Evolutionary conservation across 2,797 vertebrate species (phyloP).

Genomic region (Chrysolophus pictus): DNA sequence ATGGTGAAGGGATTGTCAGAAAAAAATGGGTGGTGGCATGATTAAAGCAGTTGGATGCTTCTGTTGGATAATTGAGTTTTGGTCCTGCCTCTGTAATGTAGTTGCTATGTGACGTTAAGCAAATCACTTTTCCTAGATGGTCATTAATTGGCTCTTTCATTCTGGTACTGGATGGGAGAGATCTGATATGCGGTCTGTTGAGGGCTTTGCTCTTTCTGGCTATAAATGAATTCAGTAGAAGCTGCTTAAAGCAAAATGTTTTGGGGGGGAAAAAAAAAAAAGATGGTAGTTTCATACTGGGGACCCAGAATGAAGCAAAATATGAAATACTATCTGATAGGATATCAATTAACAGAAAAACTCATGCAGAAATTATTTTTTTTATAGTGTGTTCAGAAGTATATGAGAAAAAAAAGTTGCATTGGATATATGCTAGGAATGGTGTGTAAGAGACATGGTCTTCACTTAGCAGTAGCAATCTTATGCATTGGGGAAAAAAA

Average conservation of each 20-base stretch:
- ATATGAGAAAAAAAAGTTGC: neutral
- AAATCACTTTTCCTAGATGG: slow-evolving; percentile 31
- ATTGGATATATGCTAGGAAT: neutral
- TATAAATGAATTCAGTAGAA: neutral
- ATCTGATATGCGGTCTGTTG: neutral
- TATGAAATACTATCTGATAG: neutral
- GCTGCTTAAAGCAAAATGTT: neutral
- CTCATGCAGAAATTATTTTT: neutral
- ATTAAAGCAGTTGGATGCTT: slow-evolving; percentile 40
- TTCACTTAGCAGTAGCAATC: neutral
- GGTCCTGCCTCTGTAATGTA: neutral
- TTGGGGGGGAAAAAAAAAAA: neutral
- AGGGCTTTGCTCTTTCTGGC: neutral
- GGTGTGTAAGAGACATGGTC: neutral
- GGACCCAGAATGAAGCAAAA: neutral
- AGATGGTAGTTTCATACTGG: neutral
- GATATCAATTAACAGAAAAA: neutral
- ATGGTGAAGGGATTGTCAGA: neutral
- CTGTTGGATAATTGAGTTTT: slow-evolving; percentile 38
- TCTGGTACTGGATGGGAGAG: slow-evolving; percentile 1
- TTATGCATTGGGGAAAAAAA: neutral
- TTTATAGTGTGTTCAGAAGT: neutral
- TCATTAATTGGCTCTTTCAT: slow-evolving; percentile 31
- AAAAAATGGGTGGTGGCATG: neutral
- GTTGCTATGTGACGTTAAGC: slow-evolving; percentile 31